These are phyloP conservation scores for Collichthys lucidus DNA, from an alignment of 2,113 vertebrate species.

Conservation along the genomic window DNA sequence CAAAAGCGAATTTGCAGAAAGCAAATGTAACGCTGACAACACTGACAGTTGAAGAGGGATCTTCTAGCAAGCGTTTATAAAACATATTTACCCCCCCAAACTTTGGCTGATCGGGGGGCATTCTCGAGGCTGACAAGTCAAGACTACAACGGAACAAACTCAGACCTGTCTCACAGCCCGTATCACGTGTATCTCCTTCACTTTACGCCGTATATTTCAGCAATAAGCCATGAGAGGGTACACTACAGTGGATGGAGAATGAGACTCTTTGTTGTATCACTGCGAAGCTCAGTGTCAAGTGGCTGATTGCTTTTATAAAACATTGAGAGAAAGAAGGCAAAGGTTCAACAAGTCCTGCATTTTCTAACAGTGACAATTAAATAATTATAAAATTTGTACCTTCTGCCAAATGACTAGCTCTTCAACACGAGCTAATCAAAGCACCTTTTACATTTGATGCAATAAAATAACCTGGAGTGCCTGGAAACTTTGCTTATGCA, in stretches of 20 bases:
- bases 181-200: constrained; percentile 33
- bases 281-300: constrained; percentile 13
- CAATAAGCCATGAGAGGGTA: constrained; percentile 23
- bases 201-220: constrained; percentile 35
- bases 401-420: background rate
- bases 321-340: constrained; percentile 1
- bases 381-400: constrained; percentile 7
- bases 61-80: constrained; percentile 55
- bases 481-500: background rate
- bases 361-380: constrained; percentile 22
- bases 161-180: constrained; percentile 38
- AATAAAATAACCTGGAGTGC: background rate
- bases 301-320: constrained; percentile 45
- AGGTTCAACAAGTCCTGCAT: constrained; percentile 20
- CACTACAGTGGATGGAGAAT: constrained; percentile 11
- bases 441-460: background rate
- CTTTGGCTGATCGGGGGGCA: constrained; percentile 35
- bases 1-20: constrained; percentile 62
- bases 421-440: constrained; percentile 5
- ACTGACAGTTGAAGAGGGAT: constrained; percentile 60
- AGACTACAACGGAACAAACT: constrained; percentile 41
- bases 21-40: constrained; percentile 61
- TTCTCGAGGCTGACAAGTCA: constrained; percentile 18
- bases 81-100: constrained; percentile 58
- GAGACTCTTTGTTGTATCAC: constrained; percentile 21